Evolutionary conservation across 2,888 invertebrate genomes (phyloP).

Genomic region (Cyrtodaria siliqua): DNA sequence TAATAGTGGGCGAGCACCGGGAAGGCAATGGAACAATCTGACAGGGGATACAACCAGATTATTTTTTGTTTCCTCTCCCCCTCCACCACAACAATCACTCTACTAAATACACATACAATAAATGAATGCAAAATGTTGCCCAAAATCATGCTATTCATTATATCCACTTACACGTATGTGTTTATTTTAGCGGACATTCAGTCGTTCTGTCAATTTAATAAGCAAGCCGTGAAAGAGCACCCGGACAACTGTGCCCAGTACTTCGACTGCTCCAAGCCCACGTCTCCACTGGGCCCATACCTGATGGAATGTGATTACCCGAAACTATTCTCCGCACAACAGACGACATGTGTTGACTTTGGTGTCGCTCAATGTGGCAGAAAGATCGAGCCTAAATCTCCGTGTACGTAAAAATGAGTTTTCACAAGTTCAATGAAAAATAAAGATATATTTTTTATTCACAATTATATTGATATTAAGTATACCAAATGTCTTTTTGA

Average conservation of each 20-base stretch:
- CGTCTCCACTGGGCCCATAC: constrained; percentile 54
- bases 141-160: too few species aligned
- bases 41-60: too few species aligned
- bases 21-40: too few species aligned
- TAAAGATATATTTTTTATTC: background rate
- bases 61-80: too few species aligned
- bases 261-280: constrained; percentile 61
- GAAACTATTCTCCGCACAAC: constrained; percentile 49
- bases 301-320: constrained; percentile 69
- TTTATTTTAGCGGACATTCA: constrained; percentile 48
- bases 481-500: too few species aligned
- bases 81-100: too few species aligned
- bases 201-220: constrained; percentile 51
- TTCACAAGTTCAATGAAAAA: background rate
- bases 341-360: constrained; percentile 38
- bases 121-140: too few species aligned
- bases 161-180: too few species aligned
- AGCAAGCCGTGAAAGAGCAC: constrained; percentile 41
- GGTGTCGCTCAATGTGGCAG: constrained; percentile 32
- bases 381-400: constrained; percentile 42
- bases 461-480: too few species aligned
- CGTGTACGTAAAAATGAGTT: constrained; percentile 45
- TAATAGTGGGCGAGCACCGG: too few species aligned
- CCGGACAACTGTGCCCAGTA: constrained; percentile 67
- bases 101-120: too few species aligned